These are phyloP conservation scores for Belonocnema kinseyi DNA, from an alignment of 1,140 invertebrate species.

Conservation along the genomic window DNA sequence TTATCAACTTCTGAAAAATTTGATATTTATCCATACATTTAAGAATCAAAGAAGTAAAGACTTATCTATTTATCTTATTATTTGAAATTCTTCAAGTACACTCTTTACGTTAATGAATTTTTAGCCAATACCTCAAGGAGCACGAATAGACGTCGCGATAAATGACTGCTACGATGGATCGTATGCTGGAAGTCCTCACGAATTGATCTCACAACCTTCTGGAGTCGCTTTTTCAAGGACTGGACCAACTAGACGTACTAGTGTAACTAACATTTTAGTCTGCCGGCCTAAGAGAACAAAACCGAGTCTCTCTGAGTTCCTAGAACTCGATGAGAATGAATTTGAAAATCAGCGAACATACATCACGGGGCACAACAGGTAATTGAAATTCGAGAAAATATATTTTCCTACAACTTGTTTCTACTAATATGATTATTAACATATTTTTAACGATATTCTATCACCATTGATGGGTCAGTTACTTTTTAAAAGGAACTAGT, in stretches of 20 bases:
- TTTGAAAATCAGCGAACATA: constrained; percentile 88
- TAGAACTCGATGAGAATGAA: constrained; percentile 88
- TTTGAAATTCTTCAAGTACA: too few relatives aligned
- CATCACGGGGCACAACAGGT: constrained; percentile 93
- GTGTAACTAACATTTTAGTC: constrained; percentile 92
- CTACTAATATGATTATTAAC: too few relatives aligned
- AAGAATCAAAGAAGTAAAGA: too few relatives aligned
- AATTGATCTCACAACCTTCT: constrained; percentile 85
- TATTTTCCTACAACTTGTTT: too few relatives aligned
- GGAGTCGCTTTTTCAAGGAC: constrained; percentile 82
- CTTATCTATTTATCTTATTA: too few relatives aligned
- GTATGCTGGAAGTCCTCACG: constrained; percentile 95
- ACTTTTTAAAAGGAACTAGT: too few relatives aligned
- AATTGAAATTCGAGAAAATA: constrained; percentile 37
- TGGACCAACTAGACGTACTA: constrained; percentile 89
- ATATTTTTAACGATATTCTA: too few relatives aligned
- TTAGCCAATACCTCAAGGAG: constrained; percentile 87
- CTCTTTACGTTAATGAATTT: constrained; percentile 57
- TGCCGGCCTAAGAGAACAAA: constrained; percentile 86
- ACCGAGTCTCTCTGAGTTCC: constrained; percentile 88
- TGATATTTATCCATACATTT: too few relatives aligned
- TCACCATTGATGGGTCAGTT: too few relatives aligned
- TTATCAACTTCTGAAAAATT: too few relatives aligned
- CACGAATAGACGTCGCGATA: constrained; percentile 94
- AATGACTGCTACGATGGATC: constrained; percentile 97